Conservation (phyloP, 2,113 vertebrate genomes). For the Heterotilapia buettikoferi region DNA sequence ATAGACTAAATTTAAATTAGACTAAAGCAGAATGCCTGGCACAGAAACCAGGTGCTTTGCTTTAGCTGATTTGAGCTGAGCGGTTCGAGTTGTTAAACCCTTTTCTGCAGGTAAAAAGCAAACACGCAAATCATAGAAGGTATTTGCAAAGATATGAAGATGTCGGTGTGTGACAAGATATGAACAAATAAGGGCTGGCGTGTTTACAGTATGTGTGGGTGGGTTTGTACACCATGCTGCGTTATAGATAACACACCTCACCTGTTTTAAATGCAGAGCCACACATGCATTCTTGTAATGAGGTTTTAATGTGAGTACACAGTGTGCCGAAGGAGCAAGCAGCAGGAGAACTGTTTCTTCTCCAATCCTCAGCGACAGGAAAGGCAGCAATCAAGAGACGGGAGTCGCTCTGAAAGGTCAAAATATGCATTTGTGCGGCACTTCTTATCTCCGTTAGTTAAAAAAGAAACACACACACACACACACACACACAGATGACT, state of each 20-base stretch:
- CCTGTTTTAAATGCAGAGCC: slow-evolving; percentile 45
- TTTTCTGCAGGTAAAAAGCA: not conserved
- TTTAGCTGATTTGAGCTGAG: not conserved
- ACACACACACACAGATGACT: slow-evolving; percentile 9
- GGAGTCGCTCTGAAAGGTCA: slow-evolving; percentile 31
- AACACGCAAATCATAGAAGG: not conserved
- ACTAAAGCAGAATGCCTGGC: not conserved
- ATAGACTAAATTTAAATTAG: not conserved
- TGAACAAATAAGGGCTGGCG: not conserved
- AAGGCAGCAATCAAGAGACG: not conserved
- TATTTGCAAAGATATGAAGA: not conserved
- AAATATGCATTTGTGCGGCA: slow-evolving; percentile 24
- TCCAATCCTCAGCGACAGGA: not conserved
- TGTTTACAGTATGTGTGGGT: not conserved
- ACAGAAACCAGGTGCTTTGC: not conserved
- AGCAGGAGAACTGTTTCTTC: not conserved
- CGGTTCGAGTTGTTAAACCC: not conserved
- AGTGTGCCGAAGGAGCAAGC: slow-evolving; percentile 9
- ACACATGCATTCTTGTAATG: slow-evolving; percentile 28
- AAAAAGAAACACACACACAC: not conserved
- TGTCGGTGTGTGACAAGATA: not conserved
- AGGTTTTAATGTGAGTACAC: slow-evolving; percentile 48
- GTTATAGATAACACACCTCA: not conserved
- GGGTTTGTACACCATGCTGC: not conserved
- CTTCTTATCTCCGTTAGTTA: slow-evolving; percentile 5